A percentile compares a stretch with the other conserved stretches of the same genome.
phyloP scores from a whole-genome alignment of 1,140 invertebrate species.

The Cepaea nemoralis region DNA sequence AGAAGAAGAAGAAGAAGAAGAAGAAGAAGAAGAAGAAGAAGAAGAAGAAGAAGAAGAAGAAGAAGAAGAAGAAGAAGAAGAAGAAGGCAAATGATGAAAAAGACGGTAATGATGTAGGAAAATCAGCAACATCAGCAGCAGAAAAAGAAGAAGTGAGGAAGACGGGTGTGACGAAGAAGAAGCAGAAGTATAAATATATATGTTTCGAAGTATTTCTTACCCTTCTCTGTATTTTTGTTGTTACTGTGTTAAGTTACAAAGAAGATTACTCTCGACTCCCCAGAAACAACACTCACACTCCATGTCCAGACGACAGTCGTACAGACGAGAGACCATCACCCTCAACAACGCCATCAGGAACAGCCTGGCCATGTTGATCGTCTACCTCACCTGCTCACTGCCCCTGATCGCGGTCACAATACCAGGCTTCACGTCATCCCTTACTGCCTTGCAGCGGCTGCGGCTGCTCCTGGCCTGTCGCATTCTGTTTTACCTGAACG shows the following conservation, averaged over 20 bases:
- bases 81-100: too few relatives aligned
- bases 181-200: too few relatives aligned
- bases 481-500: conserved; percentile 59
- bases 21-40: too few relatives aligned
- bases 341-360: conserved; percentile 58
- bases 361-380: conserved; percentile 58
- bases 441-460: conserved; percentile 38
- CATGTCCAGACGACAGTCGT: not conserved
- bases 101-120: too few relatives aligned
- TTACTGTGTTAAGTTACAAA: too few relatives aligned
- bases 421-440: conserved; percentile 45
- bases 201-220: too few relatives aligned
- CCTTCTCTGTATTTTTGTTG: too few relatives aligned
- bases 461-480: conserved; percentile 48
- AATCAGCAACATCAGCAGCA: too few relatives aligned
- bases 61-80: not conserved
- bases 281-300: conserved; percentile 11
- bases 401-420: conserved; percentile 54
- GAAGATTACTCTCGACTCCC: not conserved
- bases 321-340: conserved; percentile 29
- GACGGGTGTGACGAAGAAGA: too few relatives aligned
- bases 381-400: conserved; percentile 53
- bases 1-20: too few relatives aligned
- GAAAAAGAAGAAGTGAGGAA: too few relatives aligned
- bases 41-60: not conserved